A percentile compares a stretch with the other conserved stretches of the same genome.
phyloP scores from a whole-genome alignment of 2,797 vertebrate genomes.

The Rhabdomys pumilio region DNA sequence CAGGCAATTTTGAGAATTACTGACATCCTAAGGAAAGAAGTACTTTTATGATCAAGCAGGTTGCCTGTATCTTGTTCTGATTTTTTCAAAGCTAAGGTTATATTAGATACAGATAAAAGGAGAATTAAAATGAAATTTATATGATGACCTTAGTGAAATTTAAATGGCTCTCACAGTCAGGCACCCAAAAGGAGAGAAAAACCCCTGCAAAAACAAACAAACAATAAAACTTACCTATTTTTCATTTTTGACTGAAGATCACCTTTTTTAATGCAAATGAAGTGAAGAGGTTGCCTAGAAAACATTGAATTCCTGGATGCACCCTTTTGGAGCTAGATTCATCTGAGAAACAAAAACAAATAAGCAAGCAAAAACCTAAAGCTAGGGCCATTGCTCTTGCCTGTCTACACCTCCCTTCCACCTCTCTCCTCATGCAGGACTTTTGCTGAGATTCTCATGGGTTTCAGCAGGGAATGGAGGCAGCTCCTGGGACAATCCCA shows the following conservation, averaged over 20 bases:
- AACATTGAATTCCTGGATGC: not conserved
- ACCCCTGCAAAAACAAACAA: not conserved
- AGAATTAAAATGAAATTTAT: constrained; percentile 79
- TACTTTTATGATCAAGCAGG: constrained; percentile 87
- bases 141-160: constrained; percentile 62
- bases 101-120: constrained; percentile 72
- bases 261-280: constrained; percentile 15
- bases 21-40: constrained; percentile 89
- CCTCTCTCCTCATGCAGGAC: not conserved
- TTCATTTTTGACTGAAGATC: constrained; percentile 64
- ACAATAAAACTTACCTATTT: constrained; percentile 37
- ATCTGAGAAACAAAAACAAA: constrained; percentile 18
- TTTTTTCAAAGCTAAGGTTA: constrained; percentile 58
- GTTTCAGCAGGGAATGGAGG: not conserved
- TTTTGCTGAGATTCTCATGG: constrained; percentile 17
- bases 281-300: constrained; percentile 33
- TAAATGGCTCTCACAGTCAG: constrained; percentile 69
- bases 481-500: not conserved
- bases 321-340: constrained; percentile 59
- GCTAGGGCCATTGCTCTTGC: not conserved
- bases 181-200: not conserved
- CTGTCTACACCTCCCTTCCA: not conserved
- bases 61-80: constrained; percentile 85
- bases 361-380: not conserved
- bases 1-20: constrained; percentile 90